A percentile compares a stretch with the other conserved stretches of the same genome.
phyloP scores from a whole-genome alignment of 2,888 invertebrate genomes.

The Pharmacophagus antenor region DNA sequence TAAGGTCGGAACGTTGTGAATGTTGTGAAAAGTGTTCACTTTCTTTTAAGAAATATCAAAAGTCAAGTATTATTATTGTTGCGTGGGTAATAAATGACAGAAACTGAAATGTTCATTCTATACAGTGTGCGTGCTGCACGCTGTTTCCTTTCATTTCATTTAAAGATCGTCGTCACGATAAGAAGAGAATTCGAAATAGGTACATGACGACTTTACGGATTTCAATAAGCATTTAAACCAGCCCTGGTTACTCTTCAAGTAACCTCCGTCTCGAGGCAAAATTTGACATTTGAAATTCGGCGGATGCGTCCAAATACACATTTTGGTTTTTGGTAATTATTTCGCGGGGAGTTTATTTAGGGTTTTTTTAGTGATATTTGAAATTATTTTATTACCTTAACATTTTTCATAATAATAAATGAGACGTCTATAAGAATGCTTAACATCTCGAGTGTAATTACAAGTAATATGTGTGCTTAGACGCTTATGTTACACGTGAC shows the following conservation, averaged over 20 bases:
- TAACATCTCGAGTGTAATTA: too few species aligned
- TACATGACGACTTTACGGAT: constrained; percentile 2
- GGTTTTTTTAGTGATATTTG: too few species aligned
- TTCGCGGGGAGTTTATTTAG: too few species aligned
- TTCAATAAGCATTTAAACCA: constrained; percentile 12
- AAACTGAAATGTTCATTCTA: constrained; percentile 47
- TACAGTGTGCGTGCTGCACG: constrained; percentile 65
- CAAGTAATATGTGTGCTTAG: too few species aligned
- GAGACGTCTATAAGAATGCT: too few species aligned
- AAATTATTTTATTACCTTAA: too few species aligned
- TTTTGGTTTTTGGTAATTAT: too few species aligned
- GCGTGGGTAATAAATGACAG: constrained; percentile 48
- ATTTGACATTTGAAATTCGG: not conserved
- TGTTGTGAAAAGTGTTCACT: constrained; percentile 17
- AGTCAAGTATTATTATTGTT: constrained; percentile 51
- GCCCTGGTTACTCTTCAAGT: not conserved
- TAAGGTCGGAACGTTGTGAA: too few species aligned
- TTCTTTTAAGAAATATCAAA: constrained; percentile 36
- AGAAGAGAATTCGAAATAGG: constrained; percentile 32
- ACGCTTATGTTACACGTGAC: too few species aligned
- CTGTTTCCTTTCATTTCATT: constrained; percentile 46
- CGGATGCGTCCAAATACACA: not conserved
- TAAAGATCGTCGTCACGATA: constrained; percentile 34
- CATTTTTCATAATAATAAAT: too few species aligned
- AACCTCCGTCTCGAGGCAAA: too few species aligned